These are phyloP conservation scores for Bombyx huttoni DNA, from an alignment of 2,888 invertebrate genomes.

Conservation along the genomic window DNA sequence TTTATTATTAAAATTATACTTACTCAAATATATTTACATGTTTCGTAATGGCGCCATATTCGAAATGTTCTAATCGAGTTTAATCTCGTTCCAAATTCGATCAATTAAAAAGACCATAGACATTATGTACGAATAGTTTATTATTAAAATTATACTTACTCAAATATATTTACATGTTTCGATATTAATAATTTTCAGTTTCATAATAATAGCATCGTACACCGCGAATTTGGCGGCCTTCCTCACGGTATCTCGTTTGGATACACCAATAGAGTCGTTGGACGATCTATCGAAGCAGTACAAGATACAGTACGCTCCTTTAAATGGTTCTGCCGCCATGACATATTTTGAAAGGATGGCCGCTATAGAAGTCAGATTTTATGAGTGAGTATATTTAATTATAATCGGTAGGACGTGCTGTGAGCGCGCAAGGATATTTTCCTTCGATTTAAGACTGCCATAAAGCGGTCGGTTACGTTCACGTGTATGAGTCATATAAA, in stretches of 20 bases:
- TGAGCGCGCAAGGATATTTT: no score
- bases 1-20: no score
- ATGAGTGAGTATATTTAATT: slow-evolving; percentile 78
- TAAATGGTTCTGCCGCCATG: slow-evolving; percentile 90
- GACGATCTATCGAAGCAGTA: slow-evolving; percentile 97
- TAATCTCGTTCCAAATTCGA: no score
- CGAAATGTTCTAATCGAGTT: not conserved
- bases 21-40: no score
- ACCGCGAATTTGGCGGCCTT: slow-evolving; percentile 99
- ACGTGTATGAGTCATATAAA: no score
- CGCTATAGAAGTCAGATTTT: slow-evolving; percentile 93
- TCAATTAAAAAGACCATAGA: no score
- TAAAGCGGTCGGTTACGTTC: no score
- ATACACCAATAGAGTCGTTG: slow-evolving; percentile 92
- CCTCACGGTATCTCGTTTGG: slow-evolving; percentile 92
- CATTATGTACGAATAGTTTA: no score
- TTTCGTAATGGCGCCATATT: not conserved
- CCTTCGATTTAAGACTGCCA: no score
- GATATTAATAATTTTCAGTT: slow-evolving; percentile 47
- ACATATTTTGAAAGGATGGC: slow-evolving; percentile 97
- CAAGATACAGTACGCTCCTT: slow-evolving; percentile 95
- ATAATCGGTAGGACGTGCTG: no score
- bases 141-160: no score
- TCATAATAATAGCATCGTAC: slow-evolving; percentile 98
- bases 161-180: no score